A percentile compares a stretch with the other conserved stretches of the same genome.
Evolutionary conservation across 92 coral and sea anemone species (phyloP).

Genomic region (Scolanthus callimorphus): DNA sequence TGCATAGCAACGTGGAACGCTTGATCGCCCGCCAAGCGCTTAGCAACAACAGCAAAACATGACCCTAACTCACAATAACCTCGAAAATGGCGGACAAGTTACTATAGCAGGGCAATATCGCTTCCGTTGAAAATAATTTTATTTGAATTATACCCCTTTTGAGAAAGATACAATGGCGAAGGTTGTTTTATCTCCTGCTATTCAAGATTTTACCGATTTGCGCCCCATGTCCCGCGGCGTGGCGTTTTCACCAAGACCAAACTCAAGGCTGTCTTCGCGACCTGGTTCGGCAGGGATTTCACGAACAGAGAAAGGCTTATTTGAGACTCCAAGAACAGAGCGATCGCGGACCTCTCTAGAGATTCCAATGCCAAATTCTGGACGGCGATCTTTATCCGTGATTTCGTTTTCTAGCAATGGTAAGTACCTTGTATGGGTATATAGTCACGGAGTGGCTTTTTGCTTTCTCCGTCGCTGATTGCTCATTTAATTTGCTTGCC

Average conservation of each 20-base stretch:
- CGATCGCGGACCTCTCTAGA: constrained; percentile 20
- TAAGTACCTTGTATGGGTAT: constrained; percentile 55
- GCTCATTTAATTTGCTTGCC: too few species aligned
- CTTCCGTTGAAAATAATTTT: constrained; percentile 1
- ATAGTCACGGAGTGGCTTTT: too few species aligned
- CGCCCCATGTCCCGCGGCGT: constrained; percentile 78
- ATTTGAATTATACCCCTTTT: neutral
- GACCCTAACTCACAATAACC: too few species aligned
- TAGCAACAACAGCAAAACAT: constrained; percentile 67
- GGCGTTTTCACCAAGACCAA: constrained; percentile 66
- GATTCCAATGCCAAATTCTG: constrained; percentile 31
- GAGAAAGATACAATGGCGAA: constrained; percentile 54
- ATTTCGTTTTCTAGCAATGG: constrained; percentile 57
- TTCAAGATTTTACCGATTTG: constrained; percentile 64
- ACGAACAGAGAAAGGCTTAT: constrained; percentile 35
- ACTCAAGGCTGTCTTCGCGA: constrained; percentile 57
- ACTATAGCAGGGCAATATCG: neutral
- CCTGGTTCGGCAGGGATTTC: constrained; percentile 55
- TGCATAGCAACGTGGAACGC: constrained; percentile 68
- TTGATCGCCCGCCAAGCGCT: constrained; percentile 9
- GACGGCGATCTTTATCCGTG: constrained; percentile 51
- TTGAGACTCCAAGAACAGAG: constrained; percentile 45
- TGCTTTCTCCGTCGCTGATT: too few species aligned
- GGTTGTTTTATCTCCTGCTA: constrained; percentile 77
- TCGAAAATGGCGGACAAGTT: neutral